phyloP scores from a whole-genome alignment of 2,888 invertebrate species.

The Nemotelus nigrinus region DNA sequence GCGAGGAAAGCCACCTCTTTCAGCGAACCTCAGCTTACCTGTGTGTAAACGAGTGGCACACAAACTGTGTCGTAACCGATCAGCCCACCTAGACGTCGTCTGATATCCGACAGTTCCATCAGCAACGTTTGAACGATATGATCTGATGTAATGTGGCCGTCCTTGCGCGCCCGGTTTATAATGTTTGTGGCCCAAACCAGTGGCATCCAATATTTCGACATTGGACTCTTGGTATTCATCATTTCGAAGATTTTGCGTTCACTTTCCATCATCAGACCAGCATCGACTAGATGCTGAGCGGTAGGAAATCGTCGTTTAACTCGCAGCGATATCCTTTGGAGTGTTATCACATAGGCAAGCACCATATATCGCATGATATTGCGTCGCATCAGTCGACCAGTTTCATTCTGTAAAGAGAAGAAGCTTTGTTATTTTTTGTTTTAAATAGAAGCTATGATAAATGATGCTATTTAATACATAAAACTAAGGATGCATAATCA shows the following conservation, averaged over 20 bases:
- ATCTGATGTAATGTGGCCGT: slow-evolving; percentile 85
- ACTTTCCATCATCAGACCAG: slow-evolving; percentile 90
- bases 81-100: slow-evolving; percentile 82
- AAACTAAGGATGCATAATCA: not conserved
- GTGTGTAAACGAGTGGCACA: slow-evolving; percentile 91
- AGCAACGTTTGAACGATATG: slow-evolving; percentile 92
- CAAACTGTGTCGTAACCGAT: slow-evolving; percentile 93
- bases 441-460: not conserved
- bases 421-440: not conserved
- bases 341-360: slow-evolving; percentile 86
- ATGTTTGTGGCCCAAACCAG: slow-evolving; percentile 93
- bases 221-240: slow-evolving; percentile 88
- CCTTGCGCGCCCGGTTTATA: slow-evolving; percentile 86
- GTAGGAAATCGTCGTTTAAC: slow-evolving; percentile 90
- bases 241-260: slow-evolving; percentile 91
- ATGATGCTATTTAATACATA: not conserved
- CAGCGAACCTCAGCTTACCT: slow-evolving; percentile 69
- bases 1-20: not conserved
- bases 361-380: slow-evolving; percentile 91
- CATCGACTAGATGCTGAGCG: slow-evolving; percentile 90
- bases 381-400: slow-evolving; percentile 86
- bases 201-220: slow-evolving; percentile 95
- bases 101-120: slow-evolving; percentile 88
- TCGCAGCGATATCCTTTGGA: slow-evolving; percentile 86
- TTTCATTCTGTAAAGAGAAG: slow-evolving; percentile 77